These are phyloP conservation scores for Drosophila cardini DNA, from an alignment of 1,140 invertebrate species.

Conservation along the genomic window DNA sequence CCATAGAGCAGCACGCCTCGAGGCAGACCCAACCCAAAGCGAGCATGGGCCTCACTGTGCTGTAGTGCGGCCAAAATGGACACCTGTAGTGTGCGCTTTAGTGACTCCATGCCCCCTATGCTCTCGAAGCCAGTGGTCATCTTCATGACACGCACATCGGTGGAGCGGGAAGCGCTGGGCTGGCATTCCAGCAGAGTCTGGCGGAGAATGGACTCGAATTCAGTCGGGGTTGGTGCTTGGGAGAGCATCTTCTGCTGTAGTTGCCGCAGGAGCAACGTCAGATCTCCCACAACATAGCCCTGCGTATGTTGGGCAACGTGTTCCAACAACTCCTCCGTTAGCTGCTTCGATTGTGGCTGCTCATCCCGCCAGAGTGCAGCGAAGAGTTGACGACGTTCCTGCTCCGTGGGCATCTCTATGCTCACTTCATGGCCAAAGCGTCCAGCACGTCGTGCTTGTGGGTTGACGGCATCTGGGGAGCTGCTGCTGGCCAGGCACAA, in stretches of 20 bases:
- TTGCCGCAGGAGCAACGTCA: conserved; percentile 56
- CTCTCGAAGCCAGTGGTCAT: conserved; percentile 85
- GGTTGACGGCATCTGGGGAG: conserved; percentile 74
- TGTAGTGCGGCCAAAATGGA: conserved; percentile 86
- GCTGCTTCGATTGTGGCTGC: neutral
- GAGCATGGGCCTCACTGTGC: conserved; percentile 86
- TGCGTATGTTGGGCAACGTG: conserved; percentile 69
- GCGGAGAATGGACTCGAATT: conserved; percentile 46
- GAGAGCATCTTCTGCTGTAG: conserved; percentile 47
- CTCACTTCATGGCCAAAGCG: conserved; percentile 82
- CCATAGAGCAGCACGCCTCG: conserved; percentile 89
- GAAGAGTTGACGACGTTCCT: conserved; percentile 55
- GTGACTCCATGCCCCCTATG: conserved; percentile 88
- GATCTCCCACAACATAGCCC: conserved; percentile 72
- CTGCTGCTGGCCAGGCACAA: conserved; percentile 85
- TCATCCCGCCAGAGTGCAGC: conserved; percentile 30
- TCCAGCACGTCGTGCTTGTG: conserved; percentile 75
- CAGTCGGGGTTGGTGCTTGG: neutral
- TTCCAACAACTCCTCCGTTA: conserved; percentile 36
- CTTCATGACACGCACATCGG: conserved; percentile 86
- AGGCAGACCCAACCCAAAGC: conserved; percentile 88
- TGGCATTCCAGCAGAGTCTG: conserved; percentile 30
- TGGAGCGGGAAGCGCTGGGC: conserved; percentile 86
- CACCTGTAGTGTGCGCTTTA: conserved; percentile 88
- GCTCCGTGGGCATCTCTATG: conserved; percentile 88